A percentile compares a stretch with the other conserved stretches of the same genome.
Evolutionary conservation across 2,797 vertebrate species (phyloP).

Genomic region (Salarias fasciatus): DNA sequence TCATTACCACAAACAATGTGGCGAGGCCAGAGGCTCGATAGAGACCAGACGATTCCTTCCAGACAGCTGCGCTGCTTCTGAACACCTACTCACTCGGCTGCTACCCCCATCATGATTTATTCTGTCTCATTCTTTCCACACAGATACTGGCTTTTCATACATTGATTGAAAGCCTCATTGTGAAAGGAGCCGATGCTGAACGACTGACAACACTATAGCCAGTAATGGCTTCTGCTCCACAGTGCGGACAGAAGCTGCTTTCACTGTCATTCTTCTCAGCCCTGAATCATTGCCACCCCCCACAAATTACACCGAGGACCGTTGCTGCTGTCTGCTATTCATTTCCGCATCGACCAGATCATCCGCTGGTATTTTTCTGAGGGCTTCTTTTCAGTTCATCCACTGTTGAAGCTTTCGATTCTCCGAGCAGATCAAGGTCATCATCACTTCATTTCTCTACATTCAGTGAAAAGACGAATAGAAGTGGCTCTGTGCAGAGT

Average conservation of each 20-base stretch:
- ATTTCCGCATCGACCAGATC: constrained; percentile 38
- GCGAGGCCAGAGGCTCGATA: constrained; percentile 40
- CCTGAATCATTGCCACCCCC: no score
- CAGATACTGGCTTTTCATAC: constrained; percentile 69
- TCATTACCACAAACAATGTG: constrained; percentile 57
- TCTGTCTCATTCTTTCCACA: constrained; percentile 51
- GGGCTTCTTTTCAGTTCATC: constrained; percentile 33
- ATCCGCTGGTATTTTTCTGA: constrained; percentile 11
- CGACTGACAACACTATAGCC: constrained; percentile 58
- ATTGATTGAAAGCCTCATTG: constrained; percentile 79
- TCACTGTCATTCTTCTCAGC: constrained; percentile 54
- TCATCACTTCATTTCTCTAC: constrained; percentile 27
- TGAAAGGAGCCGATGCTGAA: no score
- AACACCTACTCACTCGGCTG: constrained; percentile 58
- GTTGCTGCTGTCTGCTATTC: constrained; percentile 33
- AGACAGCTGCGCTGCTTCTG: constrained; percentile 48
- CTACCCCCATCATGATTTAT: constrained; percentile 50
- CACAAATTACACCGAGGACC: constrained; percentile 48
- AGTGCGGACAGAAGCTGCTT: constrained; percentile 47
- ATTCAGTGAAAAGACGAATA: constrained; percentile 30
- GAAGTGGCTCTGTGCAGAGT: no score
- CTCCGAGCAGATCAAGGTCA: constrained; percentile 33
- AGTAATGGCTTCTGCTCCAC: constrained; percentile 56
- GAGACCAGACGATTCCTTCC: constrained; percentile 51
- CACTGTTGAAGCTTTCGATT: constrained; percentile 8